Evolutionary conservation across 2,888 invertebrate genomes (phyloP).

Genomic region (Cheilosia variabilis): DNA sequence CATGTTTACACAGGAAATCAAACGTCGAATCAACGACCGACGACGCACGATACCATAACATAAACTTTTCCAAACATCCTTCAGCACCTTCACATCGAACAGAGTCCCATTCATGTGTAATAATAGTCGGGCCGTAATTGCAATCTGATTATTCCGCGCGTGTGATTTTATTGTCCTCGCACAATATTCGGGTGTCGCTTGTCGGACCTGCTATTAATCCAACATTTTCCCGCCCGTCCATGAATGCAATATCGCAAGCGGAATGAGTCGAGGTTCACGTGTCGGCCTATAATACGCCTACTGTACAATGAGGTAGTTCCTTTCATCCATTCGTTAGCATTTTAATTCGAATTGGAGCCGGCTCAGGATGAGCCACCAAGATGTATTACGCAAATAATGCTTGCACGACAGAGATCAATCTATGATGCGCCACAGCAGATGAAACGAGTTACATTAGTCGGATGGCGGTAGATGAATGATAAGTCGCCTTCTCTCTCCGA

Average conservation of each 20-base stretch:
- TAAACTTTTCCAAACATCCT: slow-evolving; percentile 58
- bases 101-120: slow-evolving; percentile 30
- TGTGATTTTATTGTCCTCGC: slow-evolving; percentile 69
- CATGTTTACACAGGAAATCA: slow-evolving; percentile 73
- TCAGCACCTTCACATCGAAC: slow-evolving; percentile 50
- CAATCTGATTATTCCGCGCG: slow-evolving; percentile 76
- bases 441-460: slow-evolving; percentile 49
- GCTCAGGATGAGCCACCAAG: background rate
- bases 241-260: slow-evolving; percentile 54
- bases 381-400: background rate
- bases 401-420: slow-evolving; percentile 43
- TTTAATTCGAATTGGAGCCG: slow-evolving; percentile 61
- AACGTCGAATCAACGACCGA: slow-evolving; percentile 52
- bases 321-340: slow-evolving; percentile 69
- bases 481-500: slow-evolving; percentile 19
- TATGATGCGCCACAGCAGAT: slow-evolving; percentile 46
- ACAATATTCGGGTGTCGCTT: slow-evolving; percentile 67
- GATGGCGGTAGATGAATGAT: slow-evolving; percentile 58
- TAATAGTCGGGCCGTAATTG: slow-evolving; percentile 52
- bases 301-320: slow-evolving; percentile 33
- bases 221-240: slow-evolving; percentile 46
- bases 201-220: slow-evolving; percentile 68
- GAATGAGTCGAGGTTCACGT: slow-evolving; percentile 65
- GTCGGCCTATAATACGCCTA: slow-evolving; percentile 52
- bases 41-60: slow-evolving; percentile 23